phyloP scores from a whole-genome alignment of 2,888 invertebrate genomes.

The Drepanosiphum platanoidis region DNA sequence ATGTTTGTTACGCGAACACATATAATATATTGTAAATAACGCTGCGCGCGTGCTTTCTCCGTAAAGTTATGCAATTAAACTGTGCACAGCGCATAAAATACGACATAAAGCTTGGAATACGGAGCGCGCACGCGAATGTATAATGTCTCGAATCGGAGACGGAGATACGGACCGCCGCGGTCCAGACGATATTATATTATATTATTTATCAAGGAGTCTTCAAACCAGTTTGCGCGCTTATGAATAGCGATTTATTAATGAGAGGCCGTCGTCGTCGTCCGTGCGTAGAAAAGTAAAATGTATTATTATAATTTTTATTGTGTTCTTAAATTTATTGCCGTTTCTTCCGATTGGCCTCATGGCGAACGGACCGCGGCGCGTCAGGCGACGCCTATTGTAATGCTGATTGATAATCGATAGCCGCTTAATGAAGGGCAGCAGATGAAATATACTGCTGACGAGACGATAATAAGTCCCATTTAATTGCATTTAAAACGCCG shows the following conservation, averaged over 20 bases:
- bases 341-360: neutral
- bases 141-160: neutral
- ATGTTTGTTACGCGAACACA: neutral
- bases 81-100: neutral
- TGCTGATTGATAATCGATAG: constrained; percentile 30
- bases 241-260: constrained; percentile 22
- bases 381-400: constrained; percentile 28
- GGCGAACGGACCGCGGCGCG: neutral
- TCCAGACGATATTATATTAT: neutral
- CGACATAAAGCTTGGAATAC: neutral
- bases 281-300: neutral
- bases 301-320: constrained; percentile 4
- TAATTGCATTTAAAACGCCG: constrained; percentile 50
- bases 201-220: neutral
- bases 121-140: neutral
- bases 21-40: neutral
- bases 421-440: constrained; percentile 7
- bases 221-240: neutral
- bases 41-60: neutral
- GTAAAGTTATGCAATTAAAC: neutral
- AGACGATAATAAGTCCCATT: constrained; percentile 36
- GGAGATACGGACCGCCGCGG: neutral
- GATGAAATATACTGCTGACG: constrained; percentile 14
- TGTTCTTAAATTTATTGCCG: neutral
- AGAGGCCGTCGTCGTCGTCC: no score